These are phyloP conservation scores for Falco berigora DNA, from an alignment of 2,797 vertebrate species.

Conservation along the genomic window DNA sequence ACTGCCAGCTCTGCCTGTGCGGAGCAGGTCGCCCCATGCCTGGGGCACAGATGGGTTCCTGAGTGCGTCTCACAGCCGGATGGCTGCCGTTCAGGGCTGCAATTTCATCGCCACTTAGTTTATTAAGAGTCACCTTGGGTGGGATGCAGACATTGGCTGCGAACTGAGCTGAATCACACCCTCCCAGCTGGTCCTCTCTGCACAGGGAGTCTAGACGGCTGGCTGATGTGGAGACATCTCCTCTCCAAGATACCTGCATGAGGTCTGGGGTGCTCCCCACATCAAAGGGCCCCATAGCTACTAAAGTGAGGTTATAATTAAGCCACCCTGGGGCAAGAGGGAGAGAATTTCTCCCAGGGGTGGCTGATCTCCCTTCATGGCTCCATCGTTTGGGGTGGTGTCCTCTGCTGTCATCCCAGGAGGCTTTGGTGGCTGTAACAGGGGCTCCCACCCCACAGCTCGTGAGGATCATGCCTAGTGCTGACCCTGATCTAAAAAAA, in stretches of 20 bases:
- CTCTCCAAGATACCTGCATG: neutral
- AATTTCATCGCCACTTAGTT: neutral
- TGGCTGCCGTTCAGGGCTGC: neutral
- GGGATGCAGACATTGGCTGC: neutral
- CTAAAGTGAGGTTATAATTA: conserved; percentile 30
- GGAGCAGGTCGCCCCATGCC: neutral
- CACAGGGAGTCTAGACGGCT: conserved; percentile 24
- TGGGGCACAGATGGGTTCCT: neutral
- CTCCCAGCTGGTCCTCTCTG: neutral
- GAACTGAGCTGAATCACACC: neutral
- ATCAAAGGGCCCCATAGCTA: conserved; percentile 45
- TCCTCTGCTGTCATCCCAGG: neutral
- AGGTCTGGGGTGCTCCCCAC: neutral
- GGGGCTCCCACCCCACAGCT: neutral
- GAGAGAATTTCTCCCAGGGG: neutral
- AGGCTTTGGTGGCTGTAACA: accelerated
- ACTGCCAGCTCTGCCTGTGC: neutral
- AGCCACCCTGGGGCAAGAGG: neutral
- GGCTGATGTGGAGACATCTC: neutral
- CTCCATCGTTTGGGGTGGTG: neutral
- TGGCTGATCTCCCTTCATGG: neutral
- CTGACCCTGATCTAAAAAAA: neutral
- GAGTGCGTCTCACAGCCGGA: neutral
- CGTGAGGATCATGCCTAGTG: accelerated
- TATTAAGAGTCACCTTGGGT: neutral